Base-by-base conservation (phyloP, 2,797 vertebrate species). In the Protosalanx chinensis region DNA sequence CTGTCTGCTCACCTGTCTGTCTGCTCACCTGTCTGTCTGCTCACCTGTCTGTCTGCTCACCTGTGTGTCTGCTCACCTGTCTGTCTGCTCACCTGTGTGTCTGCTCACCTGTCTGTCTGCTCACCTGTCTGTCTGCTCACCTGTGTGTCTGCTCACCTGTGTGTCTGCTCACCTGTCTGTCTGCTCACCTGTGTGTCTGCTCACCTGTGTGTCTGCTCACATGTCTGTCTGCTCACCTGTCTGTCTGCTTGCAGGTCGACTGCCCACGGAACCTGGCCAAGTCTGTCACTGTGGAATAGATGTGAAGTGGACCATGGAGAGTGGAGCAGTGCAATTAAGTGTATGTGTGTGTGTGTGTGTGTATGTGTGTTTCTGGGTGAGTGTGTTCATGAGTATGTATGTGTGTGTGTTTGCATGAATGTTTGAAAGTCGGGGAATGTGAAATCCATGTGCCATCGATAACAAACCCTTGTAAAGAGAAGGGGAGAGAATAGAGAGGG, bases 181-280 rank as follows among this genome's bases (percentile, higher is more conserved):
- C 7, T 30, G 69, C 4, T 8, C 5, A 15, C 20, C 23, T 1
- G 12, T 30, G 3, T 13, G 4, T 2, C 41, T 13, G 6, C 27
- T 16, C 30, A 57, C 15, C 46, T 49, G 59, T 5, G 6, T 20
- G 35, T 35, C 33, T 61, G 20, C 33, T 18, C 29, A 16, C 35
- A 18, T 66, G 51, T 56, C 32, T 4, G 18, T 30, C 33, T 56
- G 51, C n/a, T 46, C 10, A 46, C 13, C 51, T 0, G 0, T 72
- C 58, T 68, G 27, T 79, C 49, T 72, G 65, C 68, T 90, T 93
- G 78, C 75, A 98, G 97, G 97, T 98, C 81, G 97, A 98, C 90
- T 98, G 92, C 75, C 97, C 97, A 82, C 94, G 97, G 90, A 98
- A 98, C 84, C 87, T 98, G 89, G 97, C 97, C 88, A 98, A 98